Conservation (phyloP, 2,797 vertebrate genomes). For the Serranus cabrilla region DNA sequence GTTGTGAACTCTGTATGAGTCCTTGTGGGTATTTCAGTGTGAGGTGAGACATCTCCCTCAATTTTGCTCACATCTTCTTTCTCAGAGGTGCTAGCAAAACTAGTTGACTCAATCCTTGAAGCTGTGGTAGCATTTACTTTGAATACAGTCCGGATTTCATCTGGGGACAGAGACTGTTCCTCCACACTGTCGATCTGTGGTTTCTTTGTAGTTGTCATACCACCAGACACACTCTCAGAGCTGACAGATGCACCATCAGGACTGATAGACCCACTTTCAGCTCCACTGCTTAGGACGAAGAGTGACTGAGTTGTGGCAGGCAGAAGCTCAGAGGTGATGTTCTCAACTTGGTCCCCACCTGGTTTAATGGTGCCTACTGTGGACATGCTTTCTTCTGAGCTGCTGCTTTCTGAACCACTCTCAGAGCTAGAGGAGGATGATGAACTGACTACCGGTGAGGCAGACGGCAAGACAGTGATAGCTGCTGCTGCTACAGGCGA, state of each 20-base stretch:
- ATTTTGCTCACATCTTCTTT: conserved; percentile 35
- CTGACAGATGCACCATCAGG: conserved; percentile 24
- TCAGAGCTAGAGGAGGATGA: conserved; percentile 43
- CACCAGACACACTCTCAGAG: conserved; percentile 38
- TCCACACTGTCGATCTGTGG: conserved; percentile 28
- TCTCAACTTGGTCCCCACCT: conserved; percentile 22
- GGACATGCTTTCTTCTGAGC: conserved; percentile 49
- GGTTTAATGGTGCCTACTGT: conserved; percentile 13
- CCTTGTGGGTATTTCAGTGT: conserved; percentile 40
- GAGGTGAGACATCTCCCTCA: conserved; percentile 37
- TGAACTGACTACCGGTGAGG: conserved; percentile 3
- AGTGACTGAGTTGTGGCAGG: conserved; percentile 31
- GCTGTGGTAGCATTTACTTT: conserved; percentile 64
- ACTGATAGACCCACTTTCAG: conserved; percentile 25
- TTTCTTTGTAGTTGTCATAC: conserved; percentile 43
- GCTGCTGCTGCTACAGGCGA: conserved; percentile 29
- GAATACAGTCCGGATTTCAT: conserved; percentile 74
- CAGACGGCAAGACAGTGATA: conserved; percentile 21
- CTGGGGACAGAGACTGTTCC: conserved; percentile 39
- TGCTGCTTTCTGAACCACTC: conserved; percentile 51
- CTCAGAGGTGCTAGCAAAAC: conserved; percentile 27
- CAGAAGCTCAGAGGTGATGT: conserved; percentile 6
- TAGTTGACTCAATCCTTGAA: conserved; percentile 45
- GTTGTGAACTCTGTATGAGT: conserved; percentile 43
- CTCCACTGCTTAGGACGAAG: neutral